Percentiles rank a stretch among this genome's conserved stretches.
Evolutionary conservation across 2,797 vertebrate genomes (phyloP).

Genomic region (Manis crassicaudata): DNA sequence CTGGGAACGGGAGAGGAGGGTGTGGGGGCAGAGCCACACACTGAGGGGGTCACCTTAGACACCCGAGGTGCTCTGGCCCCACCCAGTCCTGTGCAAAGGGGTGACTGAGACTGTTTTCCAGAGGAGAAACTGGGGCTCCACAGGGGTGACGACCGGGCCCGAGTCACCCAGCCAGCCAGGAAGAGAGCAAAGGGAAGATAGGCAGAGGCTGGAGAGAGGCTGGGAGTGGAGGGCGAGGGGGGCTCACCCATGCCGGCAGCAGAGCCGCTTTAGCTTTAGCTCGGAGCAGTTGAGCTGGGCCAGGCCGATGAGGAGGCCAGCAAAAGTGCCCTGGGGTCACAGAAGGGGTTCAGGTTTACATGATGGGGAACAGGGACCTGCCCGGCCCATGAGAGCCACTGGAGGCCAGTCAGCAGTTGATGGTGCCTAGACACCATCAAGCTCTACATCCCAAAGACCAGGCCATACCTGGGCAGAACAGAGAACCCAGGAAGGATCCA

Average conservation of each 20-base stretch:
- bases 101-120: neutral
- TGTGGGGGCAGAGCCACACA: neutral
- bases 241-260: constrained; percentile 93
- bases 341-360: neutral
- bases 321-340: constrained; percentile 91
- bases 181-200: neutral
- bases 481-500: neutral
- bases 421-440: neutral
- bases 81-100: neutral
- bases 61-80: neutral
- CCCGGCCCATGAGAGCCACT: neutral
- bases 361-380: rapidly evolving
- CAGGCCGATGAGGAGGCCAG: constrained; percentile 95
- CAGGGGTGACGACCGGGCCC: neutral
- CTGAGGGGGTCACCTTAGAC: neutral
- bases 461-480: neutral
- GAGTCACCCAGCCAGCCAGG: neutral
- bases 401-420: neutral
- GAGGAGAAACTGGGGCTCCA: neutral
- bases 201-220: neutral
- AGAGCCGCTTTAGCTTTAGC: constrained; percentile 94
- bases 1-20: constrained; percentile 77
- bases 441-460: neutral
- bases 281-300: constrained; percentile 97
- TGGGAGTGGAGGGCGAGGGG: rapidly evolving